Base-by-base conservation (phyloP, 2,797 vertebrate species). In the Dryobates pubescens region DNA sequence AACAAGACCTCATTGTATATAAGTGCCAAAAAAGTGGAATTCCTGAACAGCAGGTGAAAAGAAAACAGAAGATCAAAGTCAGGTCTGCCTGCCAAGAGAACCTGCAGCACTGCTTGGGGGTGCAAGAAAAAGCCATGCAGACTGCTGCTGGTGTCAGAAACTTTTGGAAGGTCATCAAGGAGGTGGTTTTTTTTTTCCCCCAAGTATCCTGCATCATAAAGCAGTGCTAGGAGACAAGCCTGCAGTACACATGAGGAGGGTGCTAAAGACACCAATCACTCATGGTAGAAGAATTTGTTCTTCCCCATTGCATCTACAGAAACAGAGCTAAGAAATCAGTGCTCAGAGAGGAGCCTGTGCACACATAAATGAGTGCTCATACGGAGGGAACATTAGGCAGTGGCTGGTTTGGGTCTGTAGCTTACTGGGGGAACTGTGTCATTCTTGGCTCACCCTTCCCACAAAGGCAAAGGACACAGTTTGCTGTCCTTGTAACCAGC, bases 1-100 rank as follows among this genome's bases (percentile, higher is more conserved):
- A 93, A 82, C 58, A 88, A 88, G 89, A 71, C 64, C 49, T 93
- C 77, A 38, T 53, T 76, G 87, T 82, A 84, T 57, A 36, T 19
- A 68, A 71, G 64, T 80, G 93, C 92, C 95, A 96, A 91, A 54
- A 82, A 56, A 88, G 57, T 91, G 89, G 87, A 88, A 96, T 95
- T 96, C 95, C 87, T 88, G 89, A 94, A 82, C 92, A 95, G 96
- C 93, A 94, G 90, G 94, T 96, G 92, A 89, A 96, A 95, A 89
- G 79, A 83, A 94, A 96, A 81, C 79, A 84, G 27, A 65, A 82
- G 89, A 81, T 95, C 89, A 94, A 93, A 96, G 19, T 17, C 82
- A 79, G 74, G 18, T 83, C 68, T 84, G 84, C 53, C 90, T 95
- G 95, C 93, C 89, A 94, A 67, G 45, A 93, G 80, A 86, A 93